Conservation (phyloP, 2,888 invertebrate genomes). For the Andrena bucephala region DNA sequence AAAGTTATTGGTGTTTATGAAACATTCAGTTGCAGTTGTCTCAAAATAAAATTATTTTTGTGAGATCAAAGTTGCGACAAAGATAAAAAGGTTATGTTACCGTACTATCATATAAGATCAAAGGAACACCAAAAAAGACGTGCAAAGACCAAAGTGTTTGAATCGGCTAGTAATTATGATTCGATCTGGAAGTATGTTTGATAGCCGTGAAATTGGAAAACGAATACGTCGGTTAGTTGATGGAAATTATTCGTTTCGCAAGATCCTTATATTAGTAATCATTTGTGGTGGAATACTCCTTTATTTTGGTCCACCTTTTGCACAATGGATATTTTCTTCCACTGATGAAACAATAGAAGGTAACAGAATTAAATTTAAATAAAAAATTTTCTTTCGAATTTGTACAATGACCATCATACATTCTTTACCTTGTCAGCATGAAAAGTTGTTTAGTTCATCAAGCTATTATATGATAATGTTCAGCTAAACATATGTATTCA, state of each 20-base stretch:
- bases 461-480: background rate
- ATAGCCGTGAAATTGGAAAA: conserved; percentile 79
- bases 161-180: conserved; percentile 36
- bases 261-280: conserved; percentile 77
- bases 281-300: conserved; percentile 85
- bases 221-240: conserved; percentile 78
- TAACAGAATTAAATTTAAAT: conserved; percentile 59
- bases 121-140: conserved; percentile 7
- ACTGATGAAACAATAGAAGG: conserved; percentile 85
- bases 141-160: conserved; percentile 1
- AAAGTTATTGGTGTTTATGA: background rate
- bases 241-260: conserved; percentile 80
- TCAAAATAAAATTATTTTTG: background rate
- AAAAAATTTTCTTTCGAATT: background rate
- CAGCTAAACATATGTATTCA: background rate
- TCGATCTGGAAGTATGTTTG: conserved; percentile 76
- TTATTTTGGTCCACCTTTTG: conserved; percentile 89
- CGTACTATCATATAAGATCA: conserved; percentile 4
- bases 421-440: background rate
- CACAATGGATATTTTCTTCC: conserved; percentile 87
- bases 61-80: background rate
- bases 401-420: background rate
- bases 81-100: conserved; percentile 41
- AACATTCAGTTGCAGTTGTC: background rate
- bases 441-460: background rate